Conservation (phyloP, 2,888 invertebrate genomes). For the Sinodicranocentrus sp. region DNA sequence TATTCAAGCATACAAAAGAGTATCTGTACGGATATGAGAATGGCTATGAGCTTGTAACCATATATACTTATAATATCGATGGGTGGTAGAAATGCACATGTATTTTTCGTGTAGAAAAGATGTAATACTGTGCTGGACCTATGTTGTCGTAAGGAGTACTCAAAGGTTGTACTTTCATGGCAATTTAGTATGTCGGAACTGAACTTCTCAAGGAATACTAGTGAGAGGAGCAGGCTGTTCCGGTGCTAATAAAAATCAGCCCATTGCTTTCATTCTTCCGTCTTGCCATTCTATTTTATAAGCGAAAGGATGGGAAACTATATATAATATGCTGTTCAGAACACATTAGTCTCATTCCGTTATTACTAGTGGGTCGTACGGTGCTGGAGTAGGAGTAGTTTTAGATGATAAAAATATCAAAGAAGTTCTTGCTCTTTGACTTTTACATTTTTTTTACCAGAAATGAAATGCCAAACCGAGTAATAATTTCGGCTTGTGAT, state of each 20-base stretch:
- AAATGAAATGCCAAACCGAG: conserved; percentile 40
- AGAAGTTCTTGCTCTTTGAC: conserved; percentile 33
- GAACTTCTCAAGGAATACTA: conserved; percentile 26
- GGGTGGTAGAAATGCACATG: too few species aligned
- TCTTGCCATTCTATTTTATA: not conserved
- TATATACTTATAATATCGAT: too few species aligned
- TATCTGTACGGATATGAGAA: not conserved
- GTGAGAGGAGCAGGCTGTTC: conserved; percentile 50
- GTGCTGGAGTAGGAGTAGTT: not conserved
- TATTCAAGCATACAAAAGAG: not conserved
- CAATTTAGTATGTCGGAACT: conserved; percentile 58
- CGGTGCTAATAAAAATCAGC: conserved; percentile 55
- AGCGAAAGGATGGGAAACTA: not conserved
- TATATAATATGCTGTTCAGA: too few species aligned
- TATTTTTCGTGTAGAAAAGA: not conserved
- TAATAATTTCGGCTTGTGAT: too few species aligned
- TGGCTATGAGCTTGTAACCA: too few species aligned
- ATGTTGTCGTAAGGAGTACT: conserved; percentile 36
- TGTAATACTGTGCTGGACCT: conserved; percentile 13
- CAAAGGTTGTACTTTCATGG: conserved; percentile 54
- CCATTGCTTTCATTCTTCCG: conserved; percentile 24
- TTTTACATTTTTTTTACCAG: conserved; percentile 26
- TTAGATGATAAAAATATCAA: conserved; percentile 22
- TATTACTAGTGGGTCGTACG: not conserved
- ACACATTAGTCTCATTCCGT: conserved; percentile 23